Evolutionary conservation across 2,113 vertebrate genomes (phyloP), one percentile per base, ranked within the genome.

Genomic region (Probosciger aterrimus): DNA sequence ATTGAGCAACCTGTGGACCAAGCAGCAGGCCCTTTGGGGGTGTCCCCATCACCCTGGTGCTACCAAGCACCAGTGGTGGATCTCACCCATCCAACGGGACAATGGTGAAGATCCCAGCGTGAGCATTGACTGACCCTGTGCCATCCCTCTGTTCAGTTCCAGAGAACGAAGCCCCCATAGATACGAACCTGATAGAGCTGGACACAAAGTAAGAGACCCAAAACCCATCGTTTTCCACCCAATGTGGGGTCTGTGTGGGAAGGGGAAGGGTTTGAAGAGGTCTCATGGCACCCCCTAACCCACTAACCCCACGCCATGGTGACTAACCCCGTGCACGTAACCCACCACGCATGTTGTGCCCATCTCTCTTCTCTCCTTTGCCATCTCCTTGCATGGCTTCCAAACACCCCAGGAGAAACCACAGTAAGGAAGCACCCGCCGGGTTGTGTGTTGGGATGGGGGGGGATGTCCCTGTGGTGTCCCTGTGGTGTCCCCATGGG

Each of bases 111-210:
- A 11, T 17, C 6, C 8, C 16, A 11, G 18, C 46, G 70, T 20
- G 75, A 10, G 31, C 57, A 10, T 23, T 60, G 87, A 75, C 84
- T 93, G 82, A 98, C 83, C 68, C 8, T 37, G 14, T 76, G 63
- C 68, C 47, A 2, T 64, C 78, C 44, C 30, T 98, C 92, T 96
- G 77, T 97, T 95, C 97, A 99, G 99, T 98, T 98, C 98, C 99
- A 97, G 99, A 99, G 94, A 98, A 97, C 9, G 99, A 99, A 94
- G 97, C 98, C 0, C 99, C 98, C 4, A 98, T 99, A 94, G 99
- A 99, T 96, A 99, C 99, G 76, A 99, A 99, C 96, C 98, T 99
- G 92, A 99, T 99, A 93, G 98, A 99, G 96, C 99, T 99, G 80
- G 99, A 99, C 97, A 99, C 99, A 89, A 98, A 99, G 99, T 99